These are phyloP conservation scores for Emmelina monodactyla DNA, from an alignment of 2,888 invertebrate genomes.

Conservation along the genomic window DNA sequence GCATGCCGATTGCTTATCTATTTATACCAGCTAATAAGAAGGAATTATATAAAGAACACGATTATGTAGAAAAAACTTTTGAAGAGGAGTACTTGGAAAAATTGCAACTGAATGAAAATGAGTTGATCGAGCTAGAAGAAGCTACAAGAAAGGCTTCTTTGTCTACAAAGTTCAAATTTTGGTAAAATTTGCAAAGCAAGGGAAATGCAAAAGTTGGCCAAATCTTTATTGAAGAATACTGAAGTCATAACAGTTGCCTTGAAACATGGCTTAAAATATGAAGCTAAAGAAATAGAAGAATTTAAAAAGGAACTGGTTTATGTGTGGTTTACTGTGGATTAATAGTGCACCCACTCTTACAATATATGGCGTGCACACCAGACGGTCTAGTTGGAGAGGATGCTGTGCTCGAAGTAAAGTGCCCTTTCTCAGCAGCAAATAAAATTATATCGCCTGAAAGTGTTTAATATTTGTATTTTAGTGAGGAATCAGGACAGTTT, in stretches of 20 bases:
- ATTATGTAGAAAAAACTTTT: not conserved
- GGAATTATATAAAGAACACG: not conserved
- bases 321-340: constrained; percentile 1
- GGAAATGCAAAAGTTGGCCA: not conserved
- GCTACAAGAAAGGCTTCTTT: not conserved
- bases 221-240: constrained; percentile 8
- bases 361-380: constrained; percentile 6
- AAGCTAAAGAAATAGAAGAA: constrained; percentile 13
- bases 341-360: constrained; percentile 12
- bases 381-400: not conserved
- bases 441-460: constrained; percentile 12
- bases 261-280: constrained; percentile 1
- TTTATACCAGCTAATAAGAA: not conserved
- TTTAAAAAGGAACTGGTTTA: constrained; percentile 3
- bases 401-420: constrained; percentile 1
- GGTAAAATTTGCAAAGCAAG: constrained; percentile 2
- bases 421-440: constrained; percentile 12
- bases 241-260: not conserved
- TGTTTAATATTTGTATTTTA: constrained; percentile 1
- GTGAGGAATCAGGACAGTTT: not conserved
- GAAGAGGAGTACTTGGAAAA: not conserved
- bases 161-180: not conserved
- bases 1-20: not conserved
- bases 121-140: not conserved
- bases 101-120: not conserved